Percentiles rank a stretch among this genome's conserved stretches.
These are phyloP conservation scores for Watsonalla binaria DNA, from an alignment of 2,888 invertebrate species.

Conservation along the genomic window DNA sequence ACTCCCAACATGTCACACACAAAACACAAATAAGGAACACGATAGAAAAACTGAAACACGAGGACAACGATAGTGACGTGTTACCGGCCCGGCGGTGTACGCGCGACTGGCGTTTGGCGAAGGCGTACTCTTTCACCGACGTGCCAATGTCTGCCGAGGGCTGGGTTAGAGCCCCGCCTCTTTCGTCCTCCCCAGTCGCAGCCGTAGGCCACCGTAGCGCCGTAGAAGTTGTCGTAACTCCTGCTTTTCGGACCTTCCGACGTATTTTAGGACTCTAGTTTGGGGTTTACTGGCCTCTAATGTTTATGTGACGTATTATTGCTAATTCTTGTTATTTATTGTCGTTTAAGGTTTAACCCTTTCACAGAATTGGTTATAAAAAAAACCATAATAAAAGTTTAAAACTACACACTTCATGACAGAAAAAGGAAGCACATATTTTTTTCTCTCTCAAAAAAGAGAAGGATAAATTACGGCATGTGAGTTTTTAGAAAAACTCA, in stretches of 20 bases:
- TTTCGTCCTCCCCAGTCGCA: conserved; percentile 29
- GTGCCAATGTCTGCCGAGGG: conserved; percentile 34
- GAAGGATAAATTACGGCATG: too few species aligned
- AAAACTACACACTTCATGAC: too few species aligned
- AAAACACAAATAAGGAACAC: conserved; percentile 30
- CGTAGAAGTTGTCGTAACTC: conserved; percentile 22
- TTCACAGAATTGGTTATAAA: too few species aligned
- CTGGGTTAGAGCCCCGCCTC: conserved; percentile 44
- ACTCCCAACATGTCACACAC: conserved; percentile 64
- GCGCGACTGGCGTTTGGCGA: conserved; percentile 44
- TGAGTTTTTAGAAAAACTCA: too few species aligned
- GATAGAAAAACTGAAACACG: conserved; percentile 12
- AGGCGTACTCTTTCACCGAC: conserved; percentile 31
- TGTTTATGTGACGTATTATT: background rate
- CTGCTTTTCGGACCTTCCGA: background rate
- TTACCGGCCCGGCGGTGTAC: conserved; percentile 33
- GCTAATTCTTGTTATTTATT: too few species aligned
- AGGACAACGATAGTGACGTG: conserved; percentile 23
- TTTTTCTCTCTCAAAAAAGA: too few species aligned
- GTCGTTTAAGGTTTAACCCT: too few species aligned
- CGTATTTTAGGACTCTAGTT: background rate
- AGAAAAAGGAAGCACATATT: too few species aligned
- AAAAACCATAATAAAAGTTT: too few species aligned
- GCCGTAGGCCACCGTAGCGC: conserved; percentile 26
- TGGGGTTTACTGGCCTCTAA: background rate